Evolutionary conservation across 2,113 vertebrate genomes (phyloP), one percentile per base, ranked within the genome.

Genomic region (Rhagologus leucostigma): DNA sequence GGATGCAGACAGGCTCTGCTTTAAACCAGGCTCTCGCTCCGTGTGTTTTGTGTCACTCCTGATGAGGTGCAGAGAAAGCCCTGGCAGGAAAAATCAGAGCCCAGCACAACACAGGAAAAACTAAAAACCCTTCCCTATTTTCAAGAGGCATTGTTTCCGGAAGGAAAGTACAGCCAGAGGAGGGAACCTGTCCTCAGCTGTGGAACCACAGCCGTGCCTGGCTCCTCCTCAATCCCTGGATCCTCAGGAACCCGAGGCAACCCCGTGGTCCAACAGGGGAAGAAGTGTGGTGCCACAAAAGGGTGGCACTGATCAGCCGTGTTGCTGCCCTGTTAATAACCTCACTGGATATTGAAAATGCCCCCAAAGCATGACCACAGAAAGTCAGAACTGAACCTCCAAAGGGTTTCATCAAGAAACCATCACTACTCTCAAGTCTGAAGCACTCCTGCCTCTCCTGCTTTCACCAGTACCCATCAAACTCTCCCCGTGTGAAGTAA

Each of bases 181-280:
- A 79, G 55, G 30, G 88, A 92, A 60, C 11, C 59, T 44, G 16
- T 15, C 33, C 78, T 55, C 46, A 56, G 57, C 57, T 69, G 62
- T 19, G 57, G 41, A 60, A 42, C 27, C 77, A 29, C 64, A 68
- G 90, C 39, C 0, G 0, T 50, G n/a, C 56, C 30, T 13, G 18
- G 26, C 1, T 1, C 55, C 75, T 69, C 26, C 64, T 84, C 39
- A 63, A 73, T 11, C 68, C 3, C 0, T 7, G n/a, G 39, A 73
- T 73, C 41, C 63, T 16, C 29, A 0, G 5, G 26, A 55, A 35
- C 30, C 30, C 0, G 0, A 22, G 33, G 37, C 18, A 6, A 1
- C 59, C n/a, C 23, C 3, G 3, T 11, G 42, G 32, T 3, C 33
- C 52, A 82, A 10, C 0, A 37, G 30, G 29, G 42, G 21, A 60